Evolutionary conservation across 2,113 vertebrate genomes (phyloP), one percentile per base, ranked within the genome.

Genomic region (Paedocypris sp.): DNA sequence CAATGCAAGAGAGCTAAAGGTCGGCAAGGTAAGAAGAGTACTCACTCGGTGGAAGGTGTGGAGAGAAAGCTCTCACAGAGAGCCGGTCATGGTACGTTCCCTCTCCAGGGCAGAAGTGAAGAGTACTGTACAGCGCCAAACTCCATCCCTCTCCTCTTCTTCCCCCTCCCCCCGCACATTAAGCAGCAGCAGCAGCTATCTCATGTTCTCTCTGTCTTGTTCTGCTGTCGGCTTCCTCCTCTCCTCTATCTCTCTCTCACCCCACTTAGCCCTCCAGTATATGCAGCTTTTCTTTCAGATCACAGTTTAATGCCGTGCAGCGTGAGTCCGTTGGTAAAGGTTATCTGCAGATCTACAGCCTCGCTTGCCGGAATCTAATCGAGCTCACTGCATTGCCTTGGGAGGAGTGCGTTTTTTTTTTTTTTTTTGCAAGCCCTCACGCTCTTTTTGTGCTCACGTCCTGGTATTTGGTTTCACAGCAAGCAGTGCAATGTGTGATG

Each of bases 1-100:
- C 4, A 10, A 22, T 53, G 10, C 11, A 4, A 16, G 15, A 16
- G 12, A 16, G 13, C 4, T 38, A 6, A 26, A 54, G 51, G 10
- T 19, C 29, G 19, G 25, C n/a, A n/a, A n/a, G n/a, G n/a, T n/a
- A n/a, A 65, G 52, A 67, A 6, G 47, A 23, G 32, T 83, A 87
- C 85, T 87, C 68, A 87, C 85, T 83, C 80, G 65, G 76, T 79
- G 74, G 76, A 80, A 82, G 77, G 80, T 78, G 15, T 67, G 78
- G 78, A 79, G 77, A 81, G 76, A 61, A 59, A 68, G 68, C 74
- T 64, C 73, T 69, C 67, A 75, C 76, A 60, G 77, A 70, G 83
- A 82, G 69, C 73, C 80, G 75, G 75, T 73, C 85, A 85, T 87
- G 80, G 72, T 82, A 79, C 60, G 67, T 70, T 67, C 57, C 26